Evolutionary conservation across 2,113 vertebrate species (phyloP).

Genomic region (Anhinga rufa): DNA sequence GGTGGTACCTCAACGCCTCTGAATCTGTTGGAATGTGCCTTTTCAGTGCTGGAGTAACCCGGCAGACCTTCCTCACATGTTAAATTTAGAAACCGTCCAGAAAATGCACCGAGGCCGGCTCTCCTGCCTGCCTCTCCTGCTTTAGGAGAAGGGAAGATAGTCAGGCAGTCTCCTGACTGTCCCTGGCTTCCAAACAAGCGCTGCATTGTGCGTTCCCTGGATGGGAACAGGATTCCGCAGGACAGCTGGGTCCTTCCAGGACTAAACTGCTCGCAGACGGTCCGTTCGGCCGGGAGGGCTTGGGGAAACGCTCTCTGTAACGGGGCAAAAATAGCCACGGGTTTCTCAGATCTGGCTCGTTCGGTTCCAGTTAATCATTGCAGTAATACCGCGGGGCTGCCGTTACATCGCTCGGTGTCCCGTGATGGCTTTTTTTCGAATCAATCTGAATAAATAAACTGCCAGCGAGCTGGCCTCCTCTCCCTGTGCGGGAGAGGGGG

Average conservation of each 20-base stretch:
- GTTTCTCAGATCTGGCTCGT: neutral
- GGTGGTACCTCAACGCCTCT: neutral
- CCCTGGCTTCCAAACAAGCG: neutral
- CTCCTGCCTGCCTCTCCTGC: rapidly evolving
- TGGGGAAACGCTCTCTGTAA: neutral
- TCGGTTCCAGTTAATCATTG: neutral
- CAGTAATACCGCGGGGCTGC: rapidly evolving
- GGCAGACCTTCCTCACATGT: rapidly evolving
- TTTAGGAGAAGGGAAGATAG: neutral
- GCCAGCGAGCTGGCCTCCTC: neutral
- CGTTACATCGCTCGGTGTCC: rapidly evolving
- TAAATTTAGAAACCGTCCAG: neutral
- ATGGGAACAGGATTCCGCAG: rapidly evolving
- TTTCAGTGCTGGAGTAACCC: neutral
- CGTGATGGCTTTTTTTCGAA: rapidly evolving
- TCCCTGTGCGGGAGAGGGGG: neutral
- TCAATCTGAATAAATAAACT: neutral
- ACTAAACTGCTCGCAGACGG: rapidly evolving
- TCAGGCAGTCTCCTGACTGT: neutral
- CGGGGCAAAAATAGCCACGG: rapidly evolving
- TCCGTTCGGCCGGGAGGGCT: neutral
- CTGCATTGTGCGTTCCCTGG: no score
- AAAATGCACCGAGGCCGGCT: no score
- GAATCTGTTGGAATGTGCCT: rapidly evolving
- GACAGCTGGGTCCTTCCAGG: neutral